Evolutionary conservation across 2,797 vertebrate genomes (phyloP).

Genomic region (Parambassis ranga): DNA sequence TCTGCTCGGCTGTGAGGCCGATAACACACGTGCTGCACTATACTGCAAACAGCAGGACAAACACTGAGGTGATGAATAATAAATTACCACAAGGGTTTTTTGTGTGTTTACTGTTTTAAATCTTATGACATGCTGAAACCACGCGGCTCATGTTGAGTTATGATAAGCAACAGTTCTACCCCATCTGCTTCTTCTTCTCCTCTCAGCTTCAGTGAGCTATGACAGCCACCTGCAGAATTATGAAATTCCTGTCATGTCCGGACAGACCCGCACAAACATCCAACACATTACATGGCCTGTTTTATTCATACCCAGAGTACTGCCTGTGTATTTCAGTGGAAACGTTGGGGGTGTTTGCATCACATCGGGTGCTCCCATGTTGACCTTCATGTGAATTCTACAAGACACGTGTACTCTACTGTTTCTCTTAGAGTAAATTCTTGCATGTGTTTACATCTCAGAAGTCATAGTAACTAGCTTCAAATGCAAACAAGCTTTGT

Average conservation of each 20-base stretch:
- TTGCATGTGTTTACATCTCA: not conserved
- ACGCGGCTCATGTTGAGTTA: not conserved
- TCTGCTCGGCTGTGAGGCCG: slow-evolving; percentile 44
- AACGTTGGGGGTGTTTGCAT: not conserved
- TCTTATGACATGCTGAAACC: not conserved
- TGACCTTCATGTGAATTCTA: not conserved
- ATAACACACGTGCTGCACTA: slow-evolving; percentile 2
- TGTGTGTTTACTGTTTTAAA: not conserved
- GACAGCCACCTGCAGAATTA: slow-evolving; percentile 1
- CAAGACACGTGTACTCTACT: no score
- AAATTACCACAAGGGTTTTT: not conserved
- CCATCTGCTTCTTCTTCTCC: slow-evolving; percentile 33
- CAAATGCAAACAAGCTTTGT: no score
- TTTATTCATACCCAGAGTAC: not conserved
- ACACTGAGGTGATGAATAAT: not conserved
- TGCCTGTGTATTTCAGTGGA: not conserved
- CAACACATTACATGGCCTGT: not conserved
- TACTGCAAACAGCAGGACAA: slow-evolving; percentile 32
- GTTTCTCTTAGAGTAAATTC: not conserved
- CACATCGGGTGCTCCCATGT: not conserved
- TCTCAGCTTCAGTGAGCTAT: not conserved
- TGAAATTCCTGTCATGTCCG: slow-evolving; percentile 4
- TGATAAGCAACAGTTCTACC: slow-evolving; percentile 5
- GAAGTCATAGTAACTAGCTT: no score
- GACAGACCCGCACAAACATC: slow-evolving; percentile 12